Conservation (phyloP, 2,113 vertebrate genomes). For the Columbina picui region DNA sequence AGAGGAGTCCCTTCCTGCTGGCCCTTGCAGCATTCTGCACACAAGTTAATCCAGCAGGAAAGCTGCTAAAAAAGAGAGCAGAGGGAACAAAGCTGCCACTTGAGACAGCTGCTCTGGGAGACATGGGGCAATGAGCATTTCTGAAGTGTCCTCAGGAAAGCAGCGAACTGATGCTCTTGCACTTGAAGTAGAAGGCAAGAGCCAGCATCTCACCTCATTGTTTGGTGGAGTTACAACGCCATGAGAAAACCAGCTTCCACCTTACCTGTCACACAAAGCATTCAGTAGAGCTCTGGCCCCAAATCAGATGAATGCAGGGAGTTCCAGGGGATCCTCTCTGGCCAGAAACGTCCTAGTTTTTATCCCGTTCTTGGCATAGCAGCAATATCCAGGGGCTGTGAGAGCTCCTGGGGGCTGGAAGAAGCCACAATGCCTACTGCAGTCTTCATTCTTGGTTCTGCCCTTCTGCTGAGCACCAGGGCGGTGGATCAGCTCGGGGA, state of each 20-base stretch:
- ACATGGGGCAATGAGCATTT: not conserved
- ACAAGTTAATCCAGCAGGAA: not conserved
- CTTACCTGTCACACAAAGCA: not conserved
- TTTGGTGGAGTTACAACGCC: not conserved
- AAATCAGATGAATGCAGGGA: not conserved
- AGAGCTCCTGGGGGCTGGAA: not conserved
- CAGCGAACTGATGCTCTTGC: not conserved
- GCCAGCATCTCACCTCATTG: not conserved
- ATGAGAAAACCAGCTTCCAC: not conserved
- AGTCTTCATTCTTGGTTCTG: not conserved
- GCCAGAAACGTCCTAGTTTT: not conserved
- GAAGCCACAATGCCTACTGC: rapidly evolving
- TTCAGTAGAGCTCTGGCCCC: not conserved
- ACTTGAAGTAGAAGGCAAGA: not conserved
- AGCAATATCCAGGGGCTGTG: not conserved
- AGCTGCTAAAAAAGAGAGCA: not conserved
- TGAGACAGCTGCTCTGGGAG: not conserved
- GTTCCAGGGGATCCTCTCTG: not conserved
- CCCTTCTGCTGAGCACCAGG: not conserved
- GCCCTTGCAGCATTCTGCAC: not conserved
- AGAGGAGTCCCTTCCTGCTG: not conserved
- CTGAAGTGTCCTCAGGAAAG: not conserved
- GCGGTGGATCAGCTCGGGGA: not conserved
- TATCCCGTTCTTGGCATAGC: not conserved
- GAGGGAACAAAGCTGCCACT: constrained; percentile 3